These are phyloP conservation scores for Branchinecta lindahli DNA, from an alignment of 1,140 invertebrate species.

Conservation along the genomic window DNA sequence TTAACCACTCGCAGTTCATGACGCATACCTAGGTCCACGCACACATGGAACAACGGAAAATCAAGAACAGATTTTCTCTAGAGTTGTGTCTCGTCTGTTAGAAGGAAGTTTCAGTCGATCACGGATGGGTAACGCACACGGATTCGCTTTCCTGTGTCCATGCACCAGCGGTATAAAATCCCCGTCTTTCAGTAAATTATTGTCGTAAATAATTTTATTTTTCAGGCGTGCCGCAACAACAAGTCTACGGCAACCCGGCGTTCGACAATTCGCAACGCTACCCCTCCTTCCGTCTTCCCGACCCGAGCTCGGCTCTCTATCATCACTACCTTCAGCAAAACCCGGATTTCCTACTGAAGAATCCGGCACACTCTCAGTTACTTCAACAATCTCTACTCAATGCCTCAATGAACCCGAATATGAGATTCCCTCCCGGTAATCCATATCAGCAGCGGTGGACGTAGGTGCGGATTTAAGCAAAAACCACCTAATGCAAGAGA, in stretches of 20 bases:
- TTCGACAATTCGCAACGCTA: not conserved
- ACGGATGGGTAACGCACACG: no score
- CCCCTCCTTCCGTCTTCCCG: not conserved
- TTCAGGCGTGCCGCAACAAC: not conserved
- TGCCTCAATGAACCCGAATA: conserved; percentile 8
- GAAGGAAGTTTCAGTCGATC: no score
- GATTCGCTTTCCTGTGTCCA: no score
- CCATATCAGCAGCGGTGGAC: conserved; percentile 2
- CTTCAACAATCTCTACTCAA: conserved; percentile 1
- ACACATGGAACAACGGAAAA: no score
- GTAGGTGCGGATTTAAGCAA: not conserved
- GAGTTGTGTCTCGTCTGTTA: no score
- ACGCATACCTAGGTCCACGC: no score
- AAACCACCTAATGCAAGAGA: no score
- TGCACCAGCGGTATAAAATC: no score
- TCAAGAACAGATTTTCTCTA: no score
- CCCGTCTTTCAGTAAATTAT: no score
- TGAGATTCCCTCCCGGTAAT: not conserved
- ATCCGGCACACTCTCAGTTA: not conserved
- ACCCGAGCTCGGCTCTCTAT: not conserved
- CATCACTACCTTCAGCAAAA: conserved; percentile 1
- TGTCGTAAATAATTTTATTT: not conserved
- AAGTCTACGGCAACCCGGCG: not conserved
- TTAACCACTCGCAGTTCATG: no score
- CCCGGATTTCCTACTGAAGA: not conserved